Evolutionary conservation across 2,888 invertebrate species (phyloP).

Genomic region (Cephonodes hylas): DNA sequence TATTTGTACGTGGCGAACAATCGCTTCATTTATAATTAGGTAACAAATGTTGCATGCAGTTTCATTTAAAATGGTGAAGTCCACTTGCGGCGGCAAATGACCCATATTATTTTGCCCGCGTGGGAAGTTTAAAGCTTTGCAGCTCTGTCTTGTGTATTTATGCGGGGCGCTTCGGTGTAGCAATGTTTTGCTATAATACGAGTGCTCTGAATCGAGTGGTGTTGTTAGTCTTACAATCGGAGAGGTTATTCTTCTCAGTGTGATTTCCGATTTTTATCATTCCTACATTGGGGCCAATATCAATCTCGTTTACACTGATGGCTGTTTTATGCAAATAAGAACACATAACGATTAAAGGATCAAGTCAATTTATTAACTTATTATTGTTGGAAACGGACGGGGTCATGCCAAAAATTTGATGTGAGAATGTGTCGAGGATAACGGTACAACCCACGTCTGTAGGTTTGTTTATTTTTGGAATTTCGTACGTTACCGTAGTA

Average conservation of each 20-base stretch:
- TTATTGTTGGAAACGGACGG: slow-evolving; percentile 2
- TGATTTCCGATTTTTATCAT: neutral
- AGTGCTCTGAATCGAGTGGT: slow-evolving; percentile 20
- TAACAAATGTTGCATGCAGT: slow-evolving; percentile 26
- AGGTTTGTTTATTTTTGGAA: neutral
- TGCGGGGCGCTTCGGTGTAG: slow-evolving; percentile 16
- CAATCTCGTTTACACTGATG: neutral
- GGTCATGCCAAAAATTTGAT: neutral
- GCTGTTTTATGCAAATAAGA: neutral
- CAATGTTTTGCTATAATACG: slow-evolving; percentile 6
- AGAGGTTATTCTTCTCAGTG: neutral
- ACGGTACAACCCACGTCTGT: neutral
- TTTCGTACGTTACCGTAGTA: neutral
- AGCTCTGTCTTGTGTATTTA: slow-evolving; percentile 24
- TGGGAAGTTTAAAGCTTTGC: slow-evolving; percentile 18
- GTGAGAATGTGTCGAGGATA: neutral
- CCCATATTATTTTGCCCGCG: slow-evolving; percentile 29
- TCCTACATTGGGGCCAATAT: neutral
- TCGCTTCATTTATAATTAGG: slow-evolving; percentile 22
- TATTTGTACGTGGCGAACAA: neutral
- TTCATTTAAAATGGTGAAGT: slow-evolving; percentile 29
- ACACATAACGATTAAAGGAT: neutral
- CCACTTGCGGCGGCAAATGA: slow-evolving; percentile 33
- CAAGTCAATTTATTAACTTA: neutral
- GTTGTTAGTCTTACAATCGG: neutral